Conservation (phyloP, 2,113 vertebrate species). For the Trichomycterus rosablanca region DNA sequence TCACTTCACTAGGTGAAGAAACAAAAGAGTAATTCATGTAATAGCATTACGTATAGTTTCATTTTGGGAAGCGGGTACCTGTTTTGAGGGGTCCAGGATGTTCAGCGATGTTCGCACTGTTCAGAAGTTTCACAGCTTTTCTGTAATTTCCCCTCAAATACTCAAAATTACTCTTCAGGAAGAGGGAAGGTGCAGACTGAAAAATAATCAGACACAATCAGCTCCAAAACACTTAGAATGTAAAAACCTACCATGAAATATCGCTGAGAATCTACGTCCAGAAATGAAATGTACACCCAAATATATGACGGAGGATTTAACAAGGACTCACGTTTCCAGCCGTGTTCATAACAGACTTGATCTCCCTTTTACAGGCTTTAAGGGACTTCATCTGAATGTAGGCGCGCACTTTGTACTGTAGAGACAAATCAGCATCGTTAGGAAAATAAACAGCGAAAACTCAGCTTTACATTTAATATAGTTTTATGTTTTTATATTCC, state of each 20-base stretch:
- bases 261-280: no score
- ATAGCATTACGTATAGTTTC: no score
- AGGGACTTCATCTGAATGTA: conserved; percentile 98
- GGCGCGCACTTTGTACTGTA: conserved; percentile 93
- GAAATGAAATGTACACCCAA: no score
- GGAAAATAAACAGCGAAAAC: neutral
- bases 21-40: no score
- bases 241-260: no score
- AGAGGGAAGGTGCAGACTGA: conserved; percentile 92
- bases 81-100: conserved; percentile 95
- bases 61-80: conserved; percentile 66
- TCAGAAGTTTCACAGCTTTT: conserved; percentile 94
- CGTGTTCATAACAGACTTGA: conserved; percentile 99
- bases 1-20: no score
- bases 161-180: conserved; percentile 98
- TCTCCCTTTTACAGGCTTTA: conserved; percentile 96
- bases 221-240: neutral
- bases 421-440: neutral
- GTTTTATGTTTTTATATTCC: no score
- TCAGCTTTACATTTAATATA: no score
- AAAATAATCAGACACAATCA: conserved; percentile 37
- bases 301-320: no score
- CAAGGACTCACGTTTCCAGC: conserved; percentile 86
- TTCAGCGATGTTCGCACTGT: conserved; percentile 94
- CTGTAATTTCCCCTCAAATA: conserved; percentile 97